A percentile compares a stretch with the other conserved stretches of the same genome.
Conservation (phyloP, 2,797 vertebrate genomes). For the Pantherophis vulpinus region DNA sequence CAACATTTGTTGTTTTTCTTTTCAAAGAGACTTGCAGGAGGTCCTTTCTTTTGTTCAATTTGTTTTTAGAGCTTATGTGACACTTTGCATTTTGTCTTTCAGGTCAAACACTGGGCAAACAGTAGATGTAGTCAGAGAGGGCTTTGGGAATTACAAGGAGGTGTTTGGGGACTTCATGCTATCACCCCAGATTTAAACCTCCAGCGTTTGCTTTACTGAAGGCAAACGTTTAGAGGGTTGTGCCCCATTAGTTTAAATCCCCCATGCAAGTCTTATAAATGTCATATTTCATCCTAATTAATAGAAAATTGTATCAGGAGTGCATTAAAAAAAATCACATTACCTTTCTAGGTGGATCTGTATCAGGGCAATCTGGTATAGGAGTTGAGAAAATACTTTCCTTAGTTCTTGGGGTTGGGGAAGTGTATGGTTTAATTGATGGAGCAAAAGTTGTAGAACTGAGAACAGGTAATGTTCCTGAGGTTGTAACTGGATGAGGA, state of each 20-base stretch:
- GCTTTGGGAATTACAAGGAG: not conserved
- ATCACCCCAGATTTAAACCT: not conserved
- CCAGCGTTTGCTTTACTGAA: not conserved
- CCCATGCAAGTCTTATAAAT: not conserved
- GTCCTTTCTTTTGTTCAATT: not conserved
- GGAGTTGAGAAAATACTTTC: not conserved
- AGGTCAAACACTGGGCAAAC: not conserved
- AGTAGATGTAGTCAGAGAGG: not conserved
- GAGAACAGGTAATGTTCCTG: not conserved
- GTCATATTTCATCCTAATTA: not conserved
- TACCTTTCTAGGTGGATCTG: slow-evolving; percentile 68
- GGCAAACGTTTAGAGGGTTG: not conserved
- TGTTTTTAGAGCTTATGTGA: not conserved
- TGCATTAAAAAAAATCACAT: not conserved
- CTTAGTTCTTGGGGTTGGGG: not conserved
- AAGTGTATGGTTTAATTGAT: not conserved
- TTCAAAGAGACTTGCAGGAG: not conserved
- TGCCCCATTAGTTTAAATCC: not conserved
- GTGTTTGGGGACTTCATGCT: not conserved
- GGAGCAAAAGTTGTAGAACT: slow-evolving; percentile 8
- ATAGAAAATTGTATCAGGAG: slow-evolving; percentile 11
- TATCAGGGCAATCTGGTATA: slow-evolving; percentile 46
- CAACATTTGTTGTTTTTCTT: not conserved
- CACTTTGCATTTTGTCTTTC: not conserved
- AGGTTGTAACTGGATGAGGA: not conserved